Evolutionary conservation across 2,888 invertebrate genomes (phyloP), one percentile per base, ranked within the genome.

Genomic region (Tachina lurida): DNA sequence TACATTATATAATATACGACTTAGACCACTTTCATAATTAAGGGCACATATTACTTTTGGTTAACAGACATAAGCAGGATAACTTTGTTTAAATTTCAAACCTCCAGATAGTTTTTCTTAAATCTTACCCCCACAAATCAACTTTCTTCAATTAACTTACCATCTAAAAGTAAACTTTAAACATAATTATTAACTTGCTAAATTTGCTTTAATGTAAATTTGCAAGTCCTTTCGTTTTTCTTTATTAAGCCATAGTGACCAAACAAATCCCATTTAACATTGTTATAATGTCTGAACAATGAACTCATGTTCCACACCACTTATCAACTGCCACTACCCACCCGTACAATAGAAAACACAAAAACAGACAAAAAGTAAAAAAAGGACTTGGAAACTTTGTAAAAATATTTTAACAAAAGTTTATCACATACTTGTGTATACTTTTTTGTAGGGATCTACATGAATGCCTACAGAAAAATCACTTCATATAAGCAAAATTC

Each of bases 371-470:
- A 62, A 22, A n/a, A 3, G 12, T 9, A 13, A 80, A 71, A 74
- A 76, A 76, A 77, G 54, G 54, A 70, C 68, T 75, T 74, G 71
- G 56, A 83, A 86, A 86, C 76, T 86, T 86, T 83, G 73, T 86
- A 73, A 83, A 86, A 86, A 83, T 86, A 86, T 83, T 86, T 86
- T 71, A 67, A 83, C 83, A 83, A 83, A 81, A 86, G 75, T 86
- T 86, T 83, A 71, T 76, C 67, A 85, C 82, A 86, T 79, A 75
- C 82, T 79, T 52, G 74, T 49, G 65, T 75, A 47, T 84, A 17
- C 60, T 56, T 43, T 43, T 82, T 78, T 85, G 56, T 76, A 73
- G 76, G 68, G 74, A 82, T 74, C 86, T 76, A 62, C 62, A 62
- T 62, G 79, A 86, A 86, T 86, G 85, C 85, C 77, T 82, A 75